Base-by-base conservation (phyloP, 2,888 invertebrate genomes). In the Merodon equestris region DNA sequence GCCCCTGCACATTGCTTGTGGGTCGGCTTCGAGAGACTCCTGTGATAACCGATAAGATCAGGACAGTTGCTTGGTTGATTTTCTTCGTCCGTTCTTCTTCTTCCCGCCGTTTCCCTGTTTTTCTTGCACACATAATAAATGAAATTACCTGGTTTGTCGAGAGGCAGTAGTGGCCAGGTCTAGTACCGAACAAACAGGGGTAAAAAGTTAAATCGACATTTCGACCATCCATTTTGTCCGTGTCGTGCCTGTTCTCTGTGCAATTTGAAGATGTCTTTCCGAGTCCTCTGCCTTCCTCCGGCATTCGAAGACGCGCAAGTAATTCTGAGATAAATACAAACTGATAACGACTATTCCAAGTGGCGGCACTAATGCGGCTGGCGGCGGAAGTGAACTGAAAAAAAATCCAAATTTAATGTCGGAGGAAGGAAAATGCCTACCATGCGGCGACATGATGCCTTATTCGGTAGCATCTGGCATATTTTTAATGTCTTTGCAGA, bases 11-110 rank as follows among this genome's bases (percentile, higher is more conserved):
- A 60, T 42, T 44, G 27, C 38, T 27, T 27, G 3, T 2, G 27
- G 27, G 27, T 2, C 36, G 67, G 17, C 27, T 58, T 60, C 38
- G 66, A 58, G 40, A 44, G 45, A 45, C 40, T 14, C 85, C 86
- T 85, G 79, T 76, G 88, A 88, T 88, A 84, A 85, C 83, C 27
- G 27, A 27, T 27, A 27, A 27, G 27, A 88, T 54, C 66, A n/a
- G 34, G n/a, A 12, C 15, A 67, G 45, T 64, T 72, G 38, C 19
- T 63, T 58, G 27, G 50, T 5, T 15, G 14, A 13, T 48, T 56
- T 60, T 51, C 56, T 61, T 66, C 42, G 10, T 18, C 13, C 36
- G 50, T 42, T 56, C 36, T 45, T n/a, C 5, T 36, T 5, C 38
- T 19, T 36, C 18, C 27, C 27, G 27, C n/a, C n/a, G n/a, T n/a